These are phyloP conservation scores for Diogma glabrata DNA, from an alignment of 2,888 invertebrate species.

Conservation along the genomic window DNA sequence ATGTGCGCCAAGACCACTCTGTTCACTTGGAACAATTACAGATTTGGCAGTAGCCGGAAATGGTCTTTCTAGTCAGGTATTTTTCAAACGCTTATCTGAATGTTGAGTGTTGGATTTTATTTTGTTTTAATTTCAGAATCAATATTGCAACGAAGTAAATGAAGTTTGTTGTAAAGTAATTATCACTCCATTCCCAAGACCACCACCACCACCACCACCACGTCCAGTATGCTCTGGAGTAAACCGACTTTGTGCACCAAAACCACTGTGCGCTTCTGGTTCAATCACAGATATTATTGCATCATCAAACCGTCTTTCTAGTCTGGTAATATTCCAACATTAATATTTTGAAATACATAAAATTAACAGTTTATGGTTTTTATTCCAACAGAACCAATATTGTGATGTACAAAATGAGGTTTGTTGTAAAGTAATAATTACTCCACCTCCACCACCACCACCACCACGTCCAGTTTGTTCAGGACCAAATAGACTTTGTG, in stretches of 20 bases:
- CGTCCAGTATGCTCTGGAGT: no score
- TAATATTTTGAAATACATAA: no score
- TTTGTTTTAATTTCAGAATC: slow-evolving; percentile 2
- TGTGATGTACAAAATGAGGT: neutral
- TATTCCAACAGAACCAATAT: neutral
- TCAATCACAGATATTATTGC: slow-evolving; percentile 1
- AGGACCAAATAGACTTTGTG: no score
- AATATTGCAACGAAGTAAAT: neutral
- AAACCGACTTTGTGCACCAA: slow-evolving; percentile 6
- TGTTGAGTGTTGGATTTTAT: no score
- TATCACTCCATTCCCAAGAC: neutral
- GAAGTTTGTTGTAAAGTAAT: neutral
- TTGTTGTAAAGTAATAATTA: neutral
- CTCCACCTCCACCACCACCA: slow-evolving; percentile 1
- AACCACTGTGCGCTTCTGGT: slow-evolving; percentile 1
- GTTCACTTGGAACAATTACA: neutral
- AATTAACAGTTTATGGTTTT: no score
- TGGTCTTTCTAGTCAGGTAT: slow-evolving; percentile 6
- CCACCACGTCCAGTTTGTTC: neutral
- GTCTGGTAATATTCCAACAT: no score
- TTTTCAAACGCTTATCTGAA: no score
- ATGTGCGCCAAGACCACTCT: slow-evolving; percentile 3
- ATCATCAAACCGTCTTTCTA: slow-evolving; percentile 3
- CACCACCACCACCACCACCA: slow-evolving; percentile 6
- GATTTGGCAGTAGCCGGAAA: slow-evolving; percentile 1